Conservation (phyloP, 2,797 vertebrate genomes). For the Cheirogaleus major region DNA sequence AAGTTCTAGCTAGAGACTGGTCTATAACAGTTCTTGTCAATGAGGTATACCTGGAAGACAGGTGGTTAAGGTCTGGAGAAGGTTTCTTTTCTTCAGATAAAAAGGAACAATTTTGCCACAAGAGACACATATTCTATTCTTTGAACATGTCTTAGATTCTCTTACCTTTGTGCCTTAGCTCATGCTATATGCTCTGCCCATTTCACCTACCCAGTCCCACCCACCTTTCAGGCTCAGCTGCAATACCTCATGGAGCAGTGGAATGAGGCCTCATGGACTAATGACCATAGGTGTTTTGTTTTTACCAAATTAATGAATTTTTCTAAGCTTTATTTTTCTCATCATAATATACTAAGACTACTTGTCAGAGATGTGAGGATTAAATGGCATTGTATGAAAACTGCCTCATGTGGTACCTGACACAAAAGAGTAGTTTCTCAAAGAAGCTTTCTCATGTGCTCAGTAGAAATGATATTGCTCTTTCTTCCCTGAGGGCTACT, state of each 20-base stretch:
- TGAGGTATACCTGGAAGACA: neutral
- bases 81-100: neutral
- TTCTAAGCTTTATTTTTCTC: neutral
- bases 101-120: neutral
- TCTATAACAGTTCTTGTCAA: neutral
- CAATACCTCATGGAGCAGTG: neutral
- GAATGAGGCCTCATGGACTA: neutral
- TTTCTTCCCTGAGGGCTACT: neutral
- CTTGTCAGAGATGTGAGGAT: neutral
- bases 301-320: slow-evolving; percentile 1
- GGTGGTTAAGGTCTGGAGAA: neutral
- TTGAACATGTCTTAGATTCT: neutral
- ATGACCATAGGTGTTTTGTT: neutral
- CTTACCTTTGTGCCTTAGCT: neutral
- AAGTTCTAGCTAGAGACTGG: neutral
- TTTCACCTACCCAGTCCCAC: neutral
- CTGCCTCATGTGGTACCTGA: neutral
- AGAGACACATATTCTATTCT: neutral
- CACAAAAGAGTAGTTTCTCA: neutral
- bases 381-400: neutral
- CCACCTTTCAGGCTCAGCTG: neutral
- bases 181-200: too few relatives aligned
- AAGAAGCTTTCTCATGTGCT: neutral
- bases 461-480: neutral
- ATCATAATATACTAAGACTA: neutral